Evolutionary conservation across 2,113 vertebrate genomes (phyloP), one percentile per base, ranked within the genome.

Genomic region (Manacus vitellinus): DNA sequence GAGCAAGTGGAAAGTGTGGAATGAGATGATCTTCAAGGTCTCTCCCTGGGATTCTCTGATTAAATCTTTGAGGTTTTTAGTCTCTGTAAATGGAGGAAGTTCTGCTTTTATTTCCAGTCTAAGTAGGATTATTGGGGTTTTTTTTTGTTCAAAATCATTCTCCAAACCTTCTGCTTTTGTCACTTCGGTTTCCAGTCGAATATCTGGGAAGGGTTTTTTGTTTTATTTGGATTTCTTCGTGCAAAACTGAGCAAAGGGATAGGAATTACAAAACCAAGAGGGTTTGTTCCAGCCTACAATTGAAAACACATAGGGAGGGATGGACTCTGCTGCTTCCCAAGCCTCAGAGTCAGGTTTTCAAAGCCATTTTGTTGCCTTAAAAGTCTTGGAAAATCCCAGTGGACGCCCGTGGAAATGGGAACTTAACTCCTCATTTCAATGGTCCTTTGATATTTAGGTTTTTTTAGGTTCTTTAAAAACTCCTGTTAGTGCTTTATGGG

Each of bases 31-130:
- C 23, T 55, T 78, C 41, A 8, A 37, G 14, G 4, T 62, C 33
- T 5, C 20, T 71, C 10, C 66, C 30, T 23, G 22, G 43, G 43
- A 44, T 33, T 46, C 20, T 39, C n/a, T 30, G 41, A 39, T 65
- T 23, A 41, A 43, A 65, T 35, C 27, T 22, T 21, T 3, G 25
- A n/a, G 46, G 7, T 1, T 31, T 87, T 62, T 9, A 24, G 14
- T 20, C 47, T 56, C 47, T 56, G 1, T 3, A 66, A 81, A 51
- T 0, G 4, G 65, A 20, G 17, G 8, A 47, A 61, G 1, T 15
- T 39, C 44, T 41, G 41, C 24, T 37, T 54, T 82, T 25, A 51
- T 61, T 55, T 33, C 28, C 17, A 49, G 4, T 13, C 13, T 1
- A 49, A 59, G 7, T 5, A 27, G 49, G 13, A n/a, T n/a, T 35